phyloP scores from a whole-genome alignment of 1,140 invertebrate species.

The Metopolophium dirhodum region DNA sequence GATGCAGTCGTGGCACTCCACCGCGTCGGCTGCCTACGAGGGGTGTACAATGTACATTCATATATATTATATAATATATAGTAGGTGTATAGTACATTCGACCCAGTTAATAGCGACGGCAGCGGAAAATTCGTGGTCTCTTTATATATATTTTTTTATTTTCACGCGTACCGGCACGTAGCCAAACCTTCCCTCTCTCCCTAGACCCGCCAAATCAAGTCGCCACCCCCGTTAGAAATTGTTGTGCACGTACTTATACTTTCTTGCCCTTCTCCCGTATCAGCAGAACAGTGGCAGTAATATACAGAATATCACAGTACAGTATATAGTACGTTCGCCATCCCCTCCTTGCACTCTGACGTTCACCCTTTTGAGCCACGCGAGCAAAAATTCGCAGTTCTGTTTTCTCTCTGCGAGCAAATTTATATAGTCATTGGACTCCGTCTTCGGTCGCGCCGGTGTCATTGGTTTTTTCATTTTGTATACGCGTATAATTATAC shows the following conservation, averaged over 20 bases:
- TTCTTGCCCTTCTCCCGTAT: not conserved
- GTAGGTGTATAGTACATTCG: not conserved
- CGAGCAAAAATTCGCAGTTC: not conserved
- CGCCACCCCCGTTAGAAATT: not conserved
- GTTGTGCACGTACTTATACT: not conserved
- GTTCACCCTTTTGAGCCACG: not conserved
- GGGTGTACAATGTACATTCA: not conserved
- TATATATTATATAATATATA: not conserved
- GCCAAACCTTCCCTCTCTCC: not conserved
- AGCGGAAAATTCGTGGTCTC: not conserved
- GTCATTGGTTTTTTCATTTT: not conserved
- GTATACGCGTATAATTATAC: not conserved
- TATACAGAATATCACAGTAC: not conserved
- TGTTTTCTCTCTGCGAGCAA: not conserved
- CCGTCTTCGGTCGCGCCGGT: not conserved
- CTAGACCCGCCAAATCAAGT: not conserved
- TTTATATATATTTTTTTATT: not conserved
- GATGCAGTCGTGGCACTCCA: not conserved
- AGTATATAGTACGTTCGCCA: not conserved
- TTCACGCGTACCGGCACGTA: not conserved
- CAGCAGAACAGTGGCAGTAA: not conserved
- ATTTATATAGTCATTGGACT: not conserved
- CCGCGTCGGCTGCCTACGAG: not conserved
- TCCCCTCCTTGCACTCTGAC: not conserved
- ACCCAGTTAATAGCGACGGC: constrained; percentile 21